A percentile compares a stretch with the other conserved stretches of the same genome.
phyloP scores from a whole-genome alignment of 1,140 invertebrate genomes.

The Samia ricini region DNA sequence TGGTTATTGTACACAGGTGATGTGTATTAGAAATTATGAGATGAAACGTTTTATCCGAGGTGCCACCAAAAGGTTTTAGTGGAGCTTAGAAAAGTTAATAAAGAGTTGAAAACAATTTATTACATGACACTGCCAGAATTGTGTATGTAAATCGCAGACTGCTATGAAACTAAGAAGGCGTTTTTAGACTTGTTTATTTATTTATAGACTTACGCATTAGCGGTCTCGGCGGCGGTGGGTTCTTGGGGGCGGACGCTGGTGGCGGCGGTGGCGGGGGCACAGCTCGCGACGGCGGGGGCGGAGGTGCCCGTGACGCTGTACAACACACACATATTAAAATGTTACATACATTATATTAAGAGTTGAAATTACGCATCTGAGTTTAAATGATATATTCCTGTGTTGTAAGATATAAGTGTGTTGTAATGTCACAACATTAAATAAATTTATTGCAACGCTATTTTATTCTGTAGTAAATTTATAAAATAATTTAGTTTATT shows the following conservation, averaged over 20 bases:
- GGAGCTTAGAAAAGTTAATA: no score
- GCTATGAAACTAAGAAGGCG: not conserved
- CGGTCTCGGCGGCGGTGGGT: constrained; percentile 47
- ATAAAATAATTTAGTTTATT: not conserved
- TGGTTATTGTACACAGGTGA: no score
- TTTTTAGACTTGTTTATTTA: no score
- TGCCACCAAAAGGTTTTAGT: no score
- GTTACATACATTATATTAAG: not conserved
- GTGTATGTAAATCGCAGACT: no score
- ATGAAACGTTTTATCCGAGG: no score
- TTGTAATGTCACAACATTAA: no score
- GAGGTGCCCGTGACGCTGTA: constrained; percentile 55
- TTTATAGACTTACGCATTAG: constrained; percentile 46
- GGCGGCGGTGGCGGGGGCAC: constrained; percentile 77
- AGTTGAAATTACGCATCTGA: not conserved
- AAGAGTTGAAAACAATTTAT: no score
- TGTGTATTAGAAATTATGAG: no score
- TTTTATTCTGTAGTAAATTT: not conserved
- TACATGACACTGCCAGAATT: no score
- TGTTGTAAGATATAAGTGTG: no score
- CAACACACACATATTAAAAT: not conserved
- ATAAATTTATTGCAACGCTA: constrained; percentile 2
- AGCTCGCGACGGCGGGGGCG: constrained; percentile 69
- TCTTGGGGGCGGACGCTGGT: constrained; percentile 29
- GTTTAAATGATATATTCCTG: no score